These are phyloP conservation scores for Sceloporus undulatus DNA, from an alignment of 2,113 vertebrate species.

Conservation along the genomic window DNA sequence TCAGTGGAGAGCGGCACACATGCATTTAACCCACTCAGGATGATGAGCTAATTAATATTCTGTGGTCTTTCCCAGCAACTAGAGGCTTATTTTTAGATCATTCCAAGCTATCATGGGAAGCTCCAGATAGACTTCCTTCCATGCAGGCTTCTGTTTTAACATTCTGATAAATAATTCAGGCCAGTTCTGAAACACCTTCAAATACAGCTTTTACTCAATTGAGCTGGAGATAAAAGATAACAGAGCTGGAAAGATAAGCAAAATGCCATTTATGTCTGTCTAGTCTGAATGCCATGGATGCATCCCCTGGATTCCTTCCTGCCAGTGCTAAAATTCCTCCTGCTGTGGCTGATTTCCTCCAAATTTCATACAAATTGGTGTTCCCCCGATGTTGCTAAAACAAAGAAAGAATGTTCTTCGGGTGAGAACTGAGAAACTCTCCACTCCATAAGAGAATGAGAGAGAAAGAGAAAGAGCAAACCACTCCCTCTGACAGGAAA, in stretches of 20 bases:
- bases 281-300: background rate
- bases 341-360: too few relatives aligned
- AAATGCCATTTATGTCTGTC: background rate
- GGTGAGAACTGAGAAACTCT: background rate
- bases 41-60: constrained; percentile 34
- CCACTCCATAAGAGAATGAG: background rate
- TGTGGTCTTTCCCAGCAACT: constrained; percentile 25
- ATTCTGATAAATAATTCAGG: constrained; percentile 10
- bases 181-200: background rate
- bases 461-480: too few relatives aligned
- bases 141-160: background rate
- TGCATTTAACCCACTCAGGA: constrained; percentile 7
- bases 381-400: background rate
- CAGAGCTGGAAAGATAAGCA: background rate
- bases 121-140: constrained; percentile 4
- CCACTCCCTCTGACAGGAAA: too few relatives aligned
- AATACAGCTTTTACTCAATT: too few relatives aligned
- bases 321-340: too few relatives aligned
- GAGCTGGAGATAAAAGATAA: background rate
- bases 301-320: background rate
- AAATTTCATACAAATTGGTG: background rate
- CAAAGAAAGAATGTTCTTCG: background rate
- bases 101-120: constrained; percentile 7
- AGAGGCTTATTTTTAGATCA: constrained; percentile 23
- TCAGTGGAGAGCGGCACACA: background rate